Conservation (phyloP, 2,797 vertebrate genomes). For the Pagetopsis macropterus region DNA sequence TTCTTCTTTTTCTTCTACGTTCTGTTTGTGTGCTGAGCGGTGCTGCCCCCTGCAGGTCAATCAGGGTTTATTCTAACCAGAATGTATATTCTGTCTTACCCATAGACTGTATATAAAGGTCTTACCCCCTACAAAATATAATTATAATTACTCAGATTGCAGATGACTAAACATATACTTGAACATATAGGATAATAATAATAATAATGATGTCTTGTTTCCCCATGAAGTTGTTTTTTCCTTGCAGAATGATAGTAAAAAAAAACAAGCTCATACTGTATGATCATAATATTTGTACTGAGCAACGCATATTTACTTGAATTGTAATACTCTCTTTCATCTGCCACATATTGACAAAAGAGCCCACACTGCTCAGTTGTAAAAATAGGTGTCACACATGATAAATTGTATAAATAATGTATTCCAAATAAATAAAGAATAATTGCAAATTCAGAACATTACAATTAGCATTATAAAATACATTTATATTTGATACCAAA, state of each 20-base stretch:
- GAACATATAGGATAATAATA: neutral
- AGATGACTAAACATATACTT: neutral
- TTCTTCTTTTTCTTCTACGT: slow-evolving; percentile 29
- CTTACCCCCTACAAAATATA: neutral
- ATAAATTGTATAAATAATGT: neutral
- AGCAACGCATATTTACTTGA: neutral
- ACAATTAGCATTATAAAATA: neutral
- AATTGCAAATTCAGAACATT: neutral
- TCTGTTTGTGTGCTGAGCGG: accelerated
- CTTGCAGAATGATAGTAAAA: neutral
- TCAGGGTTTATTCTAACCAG: neutral
- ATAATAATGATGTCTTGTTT: neutral
- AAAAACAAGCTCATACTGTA: neutral
- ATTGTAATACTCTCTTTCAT: neutral
- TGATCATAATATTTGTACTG: neutral
- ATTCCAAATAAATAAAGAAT: slow-evolving; percentile 9
- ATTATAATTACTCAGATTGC: neutral
- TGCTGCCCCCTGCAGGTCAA: slow-evolving; percentile 44
- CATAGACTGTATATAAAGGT: too few relatives aligned
- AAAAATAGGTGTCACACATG: neutral
- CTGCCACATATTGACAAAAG: neutral
- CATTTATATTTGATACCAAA: neutral
- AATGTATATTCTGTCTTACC: neutral
- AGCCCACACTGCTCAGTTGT: neutral
- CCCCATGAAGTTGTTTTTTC: neutral